Evolutionary conservation across 1,140 invertebrate species (phyloP).

Genomic region (Rhagoletis zephyria): DNA sequence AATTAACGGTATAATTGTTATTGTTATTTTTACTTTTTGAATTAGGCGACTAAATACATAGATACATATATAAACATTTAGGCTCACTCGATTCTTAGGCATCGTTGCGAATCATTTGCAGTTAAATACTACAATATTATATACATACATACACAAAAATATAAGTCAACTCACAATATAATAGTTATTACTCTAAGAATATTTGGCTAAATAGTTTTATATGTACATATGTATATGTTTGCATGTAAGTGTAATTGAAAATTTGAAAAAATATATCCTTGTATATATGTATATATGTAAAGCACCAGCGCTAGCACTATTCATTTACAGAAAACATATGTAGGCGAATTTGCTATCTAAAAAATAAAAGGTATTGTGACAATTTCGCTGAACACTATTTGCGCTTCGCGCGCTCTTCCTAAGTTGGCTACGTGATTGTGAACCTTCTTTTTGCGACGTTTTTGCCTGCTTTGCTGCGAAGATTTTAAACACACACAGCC

Average conservation of each 20-base stretch:
- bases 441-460: not conserved
- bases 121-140: slow-evolving; percentile 21
- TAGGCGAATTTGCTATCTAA: not conserved
- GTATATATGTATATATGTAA: slow-evolving; percentile 13
- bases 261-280: not conserved
- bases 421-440: not conserved
- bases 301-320: not conserved
- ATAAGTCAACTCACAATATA: not conserved
- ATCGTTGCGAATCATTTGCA: slow-evolving; percentile 16
- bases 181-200: slow-evolving; percentile 1
- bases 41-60: slow-evolving; percentile 11
- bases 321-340: not conserved
- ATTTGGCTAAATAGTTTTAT: slow-evolving; percentile 28
- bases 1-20: slow-evolving; percentile 11
- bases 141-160: not conserved
- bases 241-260: slow-evolving; percentile 30
- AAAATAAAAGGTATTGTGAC: not conserved
- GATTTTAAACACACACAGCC: not conserved
- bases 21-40: slow-evolving; percentile 25
- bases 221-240: slow-evolving; percentile 57
- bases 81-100: slow-evolving; percentile 25
- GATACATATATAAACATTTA: not conserved
- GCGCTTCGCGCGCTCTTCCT: not conserved
- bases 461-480: not conserved
- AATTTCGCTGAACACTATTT: not conserved